A percentile compares a stretch with the other conserved stretches of the same genome.
Evolutionary conservation across 2,888 invertebrate species (phyloP).

Genomic region (Byasa hedistus): DNA sequence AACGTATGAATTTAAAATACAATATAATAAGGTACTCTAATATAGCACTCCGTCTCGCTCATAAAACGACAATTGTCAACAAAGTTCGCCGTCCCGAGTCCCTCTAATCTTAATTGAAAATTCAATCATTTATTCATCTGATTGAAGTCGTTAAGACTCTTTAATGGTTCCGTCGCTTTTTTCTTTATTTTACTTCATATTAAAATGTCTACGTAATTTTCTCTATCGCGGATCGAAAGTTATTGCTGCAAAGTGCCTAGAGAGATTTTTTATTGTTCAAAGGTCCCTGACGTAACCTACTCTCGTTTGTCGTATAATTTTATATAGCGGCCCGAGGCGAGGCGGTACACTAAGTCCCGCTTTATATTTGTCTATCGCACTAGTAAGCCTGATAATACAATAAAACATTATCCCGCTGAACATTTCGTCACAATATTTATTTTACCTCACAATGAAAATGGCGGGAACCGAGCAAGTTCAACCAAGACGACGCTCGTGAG

Average conservation of each 20-base stretch:
- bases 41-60: slow-evolving; percentile 40
- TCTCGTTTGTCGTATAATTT: slow-evolving; percentile 29
- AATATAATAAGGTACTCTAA: slow-evolving; percentile 42
- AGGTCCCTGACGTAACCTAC: slow-evolving; percentile 24
- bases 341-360: slow-evolving; percentile 25
- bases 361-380: slow-evolving; percentile 36
- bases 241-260: slow-evolving; percentile 33
- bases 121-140: slow-evolving; percentile 77
- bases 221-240: slow-evolving; percentile 49
- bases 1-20: slow-evolving; percentile 2
- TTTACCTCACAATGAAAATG: slow-evolving; percentile 49
- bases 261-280: slow-evolving; percentile 30
- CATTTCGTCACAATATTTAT: slow-evolving; percentile 44
- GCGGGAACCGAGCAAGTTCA: slow-evolving; percentile 40
- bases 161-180: slow-evolving; percentile 64
- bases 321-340: slow-evolving; percentile 27
- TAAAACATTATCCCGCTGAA: slow-evolving; percentile 39
- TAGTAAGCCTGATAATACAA: slow-evolving; percentile 42
- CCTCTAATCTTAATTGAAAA: slow-evolving; percentile 75
- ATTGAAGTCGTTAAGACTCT: slow-evolving; percentile 67
- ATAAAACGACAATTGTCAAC: slow-evolving; percentile 61
- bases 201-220: slow-evolving; percentile 62
- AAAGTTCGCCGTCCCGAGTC: slow-evolving; percentile 56
- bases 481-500: slow-evolving; percentile 33
- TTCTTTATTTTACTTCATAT: slow-evolving; percentile 60